Evolutionary conservation across 2,113 vertebrate genomes (phyloP).

Genomic region (Oryzias curvinotus): DNA sequence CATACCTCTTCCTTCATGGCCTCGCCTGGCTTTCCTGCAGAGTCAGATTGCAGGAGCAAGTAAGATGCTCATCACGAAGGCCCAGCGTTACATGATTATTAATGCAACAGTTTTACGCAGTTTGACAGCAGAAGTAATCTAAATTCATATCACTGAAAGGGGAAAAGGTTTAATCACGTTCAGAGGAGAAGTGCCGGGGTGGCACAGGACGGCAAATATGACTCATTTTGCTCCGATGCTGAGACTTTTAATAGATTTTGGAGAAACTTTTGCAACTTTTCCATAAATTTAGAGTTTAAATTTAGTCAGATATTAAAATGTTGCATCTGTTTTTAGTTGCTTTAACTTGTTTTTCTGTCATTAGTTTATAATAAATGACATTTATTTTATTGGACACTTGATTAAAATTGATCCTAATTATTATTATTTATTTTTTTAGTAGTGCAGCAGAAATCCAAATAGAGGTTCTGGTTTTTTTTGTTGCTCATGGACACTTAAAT

Average conservation of each 20-base stretch:
- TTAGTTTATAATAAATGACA: neutral
- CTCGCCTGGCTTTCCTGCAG: constrained; percentile 37
- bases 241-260: constrained; percentile 20
- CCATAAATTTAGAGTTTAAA: neutral
- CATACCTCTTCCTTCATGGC: constrained; percentile 17
- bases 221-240: constrained; percentile 23
- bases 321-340: neutral
- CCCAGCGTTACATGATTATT: constrained; percentile 40
- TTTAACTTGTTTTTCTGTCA: neutral
- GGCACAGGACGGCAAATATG: constrained; percentile 17
- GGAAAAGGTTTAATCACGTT: constrained; percentile 14
- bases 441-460: too few relatives aligned
- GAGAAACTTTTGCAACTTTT: constrained; percentile 11
- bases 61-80: constrained; percentile 49
- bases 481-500: too few relatives aligned
- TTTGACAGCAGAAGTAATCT: constrained; percentile 46
- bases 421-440: too few relatives aligned
- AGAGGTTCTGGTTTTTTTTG: too few relatives aligned
- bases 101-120: constrained; percentile 45
- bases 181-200: constrained; percentile 3
- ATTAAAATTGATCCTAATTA: too few relatives aligned
- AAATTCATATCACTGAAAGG: constrained; percentile 39
- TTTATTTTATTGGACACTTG: neutral
- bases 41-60: constrained; percentile 43
- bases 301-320: constrained; percentile 3